Base-by-base conservation (phyloP, 2,888 invertebrate species). In the Aromia moschata region DNA sequence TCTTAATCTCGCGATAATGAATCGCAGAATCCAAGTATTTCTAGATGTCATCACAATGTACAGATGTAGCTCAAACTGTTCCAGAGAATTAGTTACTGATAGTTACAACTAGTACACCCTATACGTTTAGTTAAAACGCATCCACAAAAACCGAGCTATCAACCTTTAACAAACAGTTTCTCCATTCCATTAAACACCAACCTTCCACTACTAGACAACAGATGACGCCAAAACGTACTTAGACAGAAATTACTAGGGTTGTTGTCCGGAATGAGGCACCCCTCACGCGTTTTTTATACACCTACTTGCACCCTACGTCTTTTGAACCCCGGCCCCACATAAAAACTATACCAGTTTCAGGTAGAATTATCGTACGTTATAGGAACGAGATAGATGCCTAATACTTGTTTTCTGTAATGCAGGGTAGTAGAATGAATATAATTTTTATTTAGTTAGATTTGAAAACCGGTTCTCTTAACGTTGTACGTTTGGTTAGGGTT, bases 251-350 rank as follows among this genome's bases (percentile, higher is more conserved):
- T 33, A 33, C 2, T 33, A 2, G 11, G 30, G 51, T 51, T 18
- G 18, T 15, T 40, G 46, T 53, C 37, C 54, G 56, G 38, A 31
- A 49, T 38, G 52, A 18, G n/a, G 41, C 52, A 56, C 60, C 64
- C 62, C 60, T 56, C 55, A 56, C 15, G 31, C n/a, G 16, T 60
- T 63, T 62, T 61, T 60, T 52, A 37, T 31, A 37, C 25, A 1
- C 14, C 16, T 30, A 30, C 16, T 25, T 25, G 20, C n/a, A 15
- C 15, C 38, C 15, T 49, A 25, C 36, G 46, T 45, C 38, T 38
- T 58, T 49, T 47, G 56, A 54, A 60, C 53, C 55, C 55, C 11
- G 18, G 7, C 20, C 47, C 38, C 51, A 11, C 33, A 37, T 31
- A 46, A 46, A 59, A 57, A 59, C 47, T 40, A 44, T n/a, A 44